phyloP scores from a whole-genome alignment of 2,797 vertebrate species.

The Esox masquinongy region DNA sequence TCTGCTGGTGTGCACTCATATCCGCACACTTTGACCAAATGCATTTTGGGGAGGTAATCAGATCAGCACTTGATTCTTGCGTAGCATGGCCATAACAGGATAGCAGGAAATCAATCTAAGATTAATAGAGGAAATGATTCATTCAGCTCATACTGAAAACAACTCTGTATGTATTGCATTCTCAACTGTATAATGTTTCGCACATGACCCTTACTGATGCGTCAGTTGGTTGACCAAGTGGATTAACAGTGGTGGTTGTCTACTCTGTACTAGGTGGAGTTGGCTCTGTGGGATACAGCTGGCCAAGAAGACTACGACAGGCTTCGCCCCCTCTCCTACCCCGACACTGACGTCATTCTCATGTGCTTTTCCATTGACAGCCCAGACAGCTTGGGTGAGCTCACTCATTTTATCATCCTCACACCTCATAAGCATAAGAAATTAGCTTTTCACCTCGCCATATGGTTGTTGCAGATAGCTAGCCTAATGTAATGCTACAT shows the following conservation, averaged over 20 bases:
- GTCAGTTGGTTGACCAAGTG: conserved; percentile 2
- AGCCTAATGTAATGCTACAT: neutral
- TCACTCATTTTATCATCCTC: neutral
- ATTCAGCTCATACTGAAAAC: neutral
- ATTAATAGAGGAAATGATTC: neutral
- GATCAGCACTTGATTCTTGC: neutral
- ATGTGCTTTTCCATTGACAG: conserved; percentile 99
- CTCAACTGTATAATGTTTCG: neutral
- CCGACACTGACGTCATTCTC: conserved; percentile 98
- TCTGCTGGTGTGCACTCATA: neutral
- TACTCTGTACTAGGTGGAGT: conserved; percentile 82
- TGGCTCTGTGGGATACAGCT: conserved; percentile 98
- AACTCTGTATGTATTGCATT: neutral
- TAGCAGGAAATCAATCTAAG: neutral
- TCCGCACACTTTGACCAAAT: neutral
- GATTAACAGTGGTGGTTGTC: conserved; percentile 18
- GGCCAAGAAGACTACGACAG: conserved; percentile 98
- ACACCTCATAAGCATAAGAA: neutral
- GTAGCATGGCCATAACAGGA: neutral
- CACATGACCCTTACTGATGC: neutral
- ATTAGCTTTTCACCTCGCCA: neutral
- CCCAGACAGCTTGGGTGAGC: conserved; percentile 97
- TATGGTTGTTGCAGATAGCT: too few species aligned
- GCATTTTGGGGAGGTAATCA: neutral
- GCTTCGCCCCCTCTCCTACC: conserved; percentile 96